Evolutionary conservation across 2,888 invertebrate genomes (phyloP).

Genomic region (Nipponacmea schrenckii): DNA sequence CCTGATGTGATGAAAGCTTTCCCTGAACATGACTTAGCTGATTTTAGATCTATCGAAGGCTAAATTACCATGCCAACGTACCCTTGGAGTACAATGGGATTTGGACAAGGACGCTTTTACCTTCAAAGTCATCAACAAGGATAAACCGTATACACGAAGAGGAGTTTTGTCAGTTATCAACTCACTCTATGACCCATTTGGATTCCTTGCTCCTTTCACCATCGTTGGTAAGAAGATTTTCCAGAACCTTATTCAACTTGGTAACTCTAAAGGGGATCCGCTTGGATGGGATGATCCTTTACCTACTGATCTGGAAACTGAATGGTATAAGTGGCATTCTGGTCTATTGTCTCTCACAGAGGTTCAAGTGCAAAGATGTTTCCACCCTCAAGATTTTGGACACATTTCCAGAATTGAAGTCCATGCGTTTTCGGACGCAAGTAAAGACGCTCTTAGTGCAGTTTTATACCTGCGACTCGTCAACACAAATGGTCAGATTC

Average conservation of each 20-base stretch:
- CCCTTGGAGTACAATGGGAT: background rate
- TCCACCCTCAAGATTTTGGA: background rate
- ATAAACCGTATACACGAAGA: slow-evolving; percentile 8
- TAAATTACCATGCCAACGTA: slow-evolving; percentile 5
- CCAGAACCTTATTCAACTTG: background rate
- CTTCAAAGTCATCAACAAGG: background rate
- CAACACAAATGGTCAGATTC: no score
- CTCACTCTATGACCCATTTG: slow-evolving; percentile 9
- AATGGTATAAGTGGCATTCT: no score
- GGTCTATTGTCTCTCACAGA: no score
- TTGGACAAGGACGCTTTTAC: background rate
- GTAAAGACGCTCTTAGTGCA: no score
- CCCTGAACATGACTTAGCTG: background rate
- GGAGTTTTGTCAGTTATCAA: slow-evolving; percentile 10
- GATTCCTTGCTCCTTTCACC: slow-evolving; percentile 7
- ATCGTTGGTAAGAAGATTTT: slow-evolving; percentile 1
- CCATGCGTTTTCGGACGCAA: background rate
- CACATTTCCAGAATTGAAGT: background rate
- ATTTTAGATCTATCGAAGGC: background rate
- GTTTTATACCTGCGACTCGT: no score
- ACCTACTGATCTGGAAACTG: background rate
- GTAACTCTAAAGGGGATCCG: background rate
- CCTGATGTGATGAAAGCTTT: background rate
- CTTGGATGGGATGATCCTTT: slow-evolving; percentile 3
- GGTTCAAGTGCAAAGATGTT: background rate